Evolutionary conservation across 2,113 vertebrate genomes (phyloP), one percentile per base, ranked within the genome.

Genomic region (Pogonocichla stellata): DNA sequence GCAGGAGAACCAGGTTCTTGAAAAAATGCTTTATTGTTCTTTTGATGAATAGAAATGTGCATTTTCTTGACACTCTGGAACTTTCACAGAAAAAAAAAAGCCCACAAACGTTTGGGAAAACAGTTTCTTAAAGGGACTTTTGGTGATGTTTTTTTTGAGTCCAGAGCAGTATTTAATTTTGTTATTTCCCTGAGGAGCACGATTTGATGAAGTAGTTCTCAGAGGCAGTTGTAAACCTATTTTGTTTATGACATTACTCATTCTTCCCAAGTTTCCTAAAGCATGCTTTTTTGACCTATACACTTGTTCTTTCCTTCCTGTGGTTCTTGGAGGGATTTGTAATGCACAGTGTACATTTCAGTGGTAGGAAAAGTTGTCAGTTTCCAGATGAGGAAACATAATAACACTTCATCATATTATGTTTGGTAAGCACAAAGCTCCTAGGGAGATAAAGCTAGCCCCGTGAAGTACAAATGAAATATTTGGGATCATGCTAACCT

Each of bases 201-300:
- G 1, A 83, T 92, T 93, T 96, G 95, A 97, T 93, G 88, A 93
- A 96, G 90, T 93, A 83, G 79, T 90, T 92, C 92, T 95, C 54
- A 11, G 88, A 95, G 88, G 94, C 88, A 83, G 82, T 92, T 90
- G 82, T 90, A 93, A 94, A 92, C 92, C 82, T 90, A 80, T 93
- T 97, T 94, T 95, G 86, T 93, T 95, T 96, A 95, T 83, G 94
- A 93, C 94, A 86, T 85, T 83, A 54, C n/a, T 96, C 82, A 95
- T 97, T 94, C 92, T 93, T 94, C 92, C 75, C 58, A 83, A 24
- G 74, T 92, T 95, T 94, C 96, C 90, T 92, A 92, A 80, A 97
- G 94, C 54, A 0, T 90, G 79, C 54, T 64, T 95, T 92, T 73
- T 88, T 97, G 95, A 96, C 92, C 92, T 66, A 45, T 77, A 73